Evolutionary conservation across 2,113 vertebrate species (phyloP), one percentile per base, ranked within the genome.

Genomic region (Neolamprologus tretocephalus): DNA sequence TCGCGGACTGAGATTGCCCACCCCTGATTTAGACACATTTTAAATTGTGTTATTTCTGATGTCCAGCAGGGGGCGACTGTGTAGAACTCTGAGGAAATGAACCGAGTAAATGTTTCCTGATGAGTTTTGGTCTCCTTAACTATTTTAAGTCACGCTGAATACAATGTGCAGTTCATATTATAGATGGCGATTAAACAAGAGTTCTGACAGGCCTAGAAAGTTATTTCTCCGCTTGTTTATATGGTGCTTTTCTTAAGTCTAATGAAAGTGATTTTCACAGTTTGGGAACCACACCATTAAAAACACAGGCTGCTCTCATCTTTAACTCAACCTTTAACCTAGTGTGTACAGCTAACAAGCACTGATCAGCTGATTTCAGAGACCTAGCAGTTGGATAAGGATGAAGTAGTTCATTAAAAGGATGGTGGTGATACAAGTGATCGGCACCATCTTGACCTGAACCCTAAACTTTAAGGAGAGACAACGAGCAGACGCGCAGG

Each of bases 81-180:
- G 10, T 37, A n/a, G 33, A 66, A 66, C 10, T 1, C 61, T 21
- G 61, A 37, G 33, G 61, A 37, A n/a, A 21, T 66, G 33, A 66
- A 12, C 17, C 0, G 0, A 66, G 4, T 66, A 37, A 37, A 66
- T n/a, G 16, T 37, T 37, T 13, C 61, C 17, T 37, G 3, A 35
- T 66, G 31, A 1, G 1, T 3, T 5, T 66, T 37, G 33, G 0
- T 37, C 19, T 35, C 31, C 19, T 7, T 7, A 66, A 21, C 17
- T 37, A 66, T 66, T 37, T 21, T 21, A 66, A 37, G 61, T n/a
- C 61, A 37, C 3, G 1, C 28, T 63, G 58, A 33, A 63, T 63
- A 33, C 58, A 19, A 63, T 63, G 57, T 61, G 16, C 16, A 19
- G 28, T 66, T 37, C 17, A 8, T 66, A 7, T 19, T 37, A 1